Percentiles rank a stretch among this genome's conserved stretches.
These are phyloP conservation scores for Haliclystus octoradiatus DNA, from an alignment of 30 jellyfish, hydroid and myxozoan genomes.

Conservation along the genomic window DNA sequence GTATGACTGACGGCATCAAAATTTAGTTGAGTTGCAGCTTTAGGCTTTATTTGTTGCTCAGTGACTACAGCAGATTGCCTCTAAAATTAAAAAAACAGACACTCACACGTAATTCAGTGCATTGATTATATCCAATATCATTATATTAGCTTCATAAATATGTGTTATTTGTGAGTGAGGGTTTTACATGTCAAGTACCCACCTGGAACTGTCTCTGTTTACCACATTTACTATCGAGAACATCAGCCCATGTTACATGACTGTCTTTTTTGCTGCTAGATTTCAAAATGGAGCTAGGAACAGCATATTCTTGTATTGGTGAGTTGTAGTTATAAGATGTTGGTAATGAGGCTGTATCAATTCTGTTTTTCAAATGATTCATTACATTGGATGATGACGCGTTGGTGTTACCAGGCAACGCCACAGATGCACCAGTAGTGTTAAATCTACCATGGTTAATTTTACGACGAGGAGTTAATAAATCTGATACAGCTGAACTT, in stretches of 20 bases:
- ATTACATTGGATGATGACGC: neutral
- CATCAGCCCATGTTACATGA: slow-evolving; percentile 1
- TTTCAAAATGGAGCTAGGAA: neutral
- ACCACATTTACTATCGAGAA: neutral
- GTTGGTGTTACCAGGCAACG: neutral
- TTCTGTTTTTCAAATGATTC: too few species aligned
- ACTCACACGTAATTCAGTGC: too few species aligned
- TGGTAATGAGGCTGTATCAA: neutral
- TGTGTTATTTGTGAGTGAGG: too few species aligned
- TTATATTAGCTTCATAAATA: too few species aligned
- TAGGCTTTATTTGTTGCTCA: too few species aligned
- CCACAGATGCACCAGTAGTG: neutral
- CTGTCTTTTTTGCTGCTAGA: neutral
- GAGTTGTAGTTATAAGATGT: too few species aligned
- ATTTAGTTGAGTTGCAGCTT: neutral
- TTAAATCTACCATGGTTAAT: neutral
- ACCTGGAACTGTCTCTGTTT: neutral
- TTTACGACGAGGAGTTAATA: neutral
- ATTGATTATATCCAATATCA: too few species aligned
- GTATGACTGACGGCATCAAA: neutral
- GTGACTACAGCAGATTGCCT: too few species aligned
- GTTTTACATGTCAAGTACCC: too few species aligned
- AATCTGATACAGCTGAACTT: neutral
- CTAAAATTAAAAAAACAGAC: too few species aligned
- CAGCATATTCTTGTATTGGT: neutral